Conservation (phyloP, 1,140 invertebrate species). For the Megalonaias nervosa region DNA sequence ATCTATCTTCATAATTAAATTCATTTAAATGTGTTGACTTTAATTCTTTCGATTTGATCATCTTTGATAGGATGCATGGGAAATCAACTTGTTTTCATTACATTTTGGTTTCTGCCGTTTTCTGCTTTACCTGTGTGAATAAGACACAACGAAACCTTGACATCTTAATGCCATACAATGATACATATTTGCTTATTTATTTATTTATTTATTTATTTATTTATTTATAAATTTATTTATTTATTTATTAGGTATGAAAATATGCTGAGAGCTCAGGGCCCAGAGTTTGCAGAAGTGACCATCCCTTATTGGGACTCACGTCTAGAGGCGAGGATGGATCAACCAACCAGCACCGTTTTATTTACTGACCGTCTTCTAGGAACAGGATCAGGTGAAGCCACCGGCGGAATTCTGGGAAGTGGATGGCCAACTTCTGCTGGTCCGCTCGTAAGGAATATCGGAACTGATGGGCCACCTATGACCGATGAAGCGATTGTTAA, state of each 20-base stretch:
- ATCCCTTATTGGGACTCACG: constrained; percentile 71
- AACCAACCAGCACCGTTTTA: constrained; percentile 64
- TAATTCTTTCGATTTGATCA: too few relatives aligned
- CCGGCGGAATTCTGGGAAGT: constrained; percentile 52
- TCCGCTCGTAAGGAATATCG: constrained; percentile 44
- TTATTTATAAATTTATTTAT: not conserved
- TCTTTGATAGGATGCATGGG: too few relatives aligned
- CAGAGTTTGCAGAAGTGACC: constrained; percentile 49
- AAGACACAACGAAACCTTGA: too few relatives aligned
- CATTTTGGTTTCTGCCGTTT: too few relatives aligned
- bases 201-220: not conserved
- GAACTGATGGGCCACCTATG: constrained; percentile 33
- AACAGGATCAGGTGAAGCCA: constrained; percentile 63
- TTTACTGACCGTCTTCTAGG: constrained; percentile 68
- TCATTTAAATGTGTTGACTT: too few relatives aligned
- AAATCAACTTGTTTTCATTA: too few relatives aligned
- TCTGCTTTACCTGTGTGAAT: too few relatives aligned
- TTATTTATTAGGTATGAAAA: constrained; percentile 55
- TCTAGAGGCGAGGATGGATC: constrained; percentile 62
- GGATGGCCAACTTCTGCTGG: constrained; percentile 59
- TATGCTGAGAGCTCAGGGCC: constrained; percentile 52
- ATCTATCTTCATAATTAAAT: too few relatives aligned
- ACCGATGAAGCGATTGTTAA: constrained; percentile 35
- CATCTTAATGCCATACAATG: too few relatives aligned
- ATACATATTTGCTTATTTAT: not conserved